A percentile compares a stretch with the other conserved stretches of the same genome.
These are phyloP conservation scores for Lacerta viridis DNA, from an alignment of 2,797 vertebrate genomes.

Conservation along the genomic window DNA sequence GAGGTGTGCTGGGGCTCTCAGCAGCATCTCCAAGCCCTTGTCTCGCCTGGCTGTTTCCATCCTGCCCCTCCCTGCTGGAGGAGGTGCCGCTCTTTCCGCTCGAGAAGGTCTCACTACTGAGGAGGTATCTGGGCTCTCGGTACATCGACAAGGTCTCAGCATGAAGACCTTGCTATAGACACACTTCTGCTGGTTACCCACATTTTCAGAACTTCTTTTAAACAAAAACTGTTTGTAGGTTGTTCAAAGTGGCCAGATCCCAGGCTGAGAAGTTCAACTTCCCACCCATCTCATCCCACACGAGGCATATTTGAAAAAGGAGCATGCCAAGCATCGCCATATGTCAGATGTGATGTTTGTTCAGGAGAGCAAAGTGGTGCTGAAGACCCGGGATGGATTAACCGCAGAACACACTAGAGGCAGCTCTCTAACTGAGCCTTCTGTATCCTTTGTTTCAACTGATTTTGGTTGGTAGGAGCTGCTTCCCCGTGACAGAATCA, in stretches of 20 bases:
- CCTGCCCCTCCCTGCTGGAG: no score
- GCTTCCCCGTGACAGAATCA: no score
- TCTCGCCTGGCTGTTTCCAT: no score
- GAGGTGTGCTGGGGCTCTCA: no score
- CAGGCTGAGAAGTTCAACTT: neutral
- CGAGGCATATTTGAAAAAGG: neutral
- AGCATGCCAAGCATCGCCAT: neutral
- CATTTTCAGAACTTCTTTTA: neutral
- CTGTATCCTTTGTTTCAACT: neutral
- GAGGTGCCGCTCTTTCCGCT: no score
- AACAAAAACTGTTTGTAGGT: neutral
- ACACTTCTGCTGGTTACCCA: neutral
- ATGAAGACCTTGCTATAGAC: neutral
- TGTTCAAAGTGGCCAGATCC: neutral
- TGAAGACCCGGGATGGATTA: neutral
- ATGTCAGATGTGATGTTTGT: neutral
- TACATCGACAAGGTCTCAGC: no score
- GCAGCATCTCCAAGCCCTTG: no score
- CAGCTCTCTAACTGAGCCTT: neutral
- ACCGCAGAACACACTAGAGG: neutral
- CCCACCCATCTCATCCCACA: neutral
- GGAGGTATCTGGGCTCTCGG: no score
- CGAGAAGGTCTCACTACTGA: no score
- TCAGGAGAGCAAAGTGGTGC: neutral
- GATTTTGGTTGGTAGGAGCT: no score